Base-by-base conservation (phyloP, 37 sponge, comb jelly and placozoan species). In the Axinella damicornis region DNA sequence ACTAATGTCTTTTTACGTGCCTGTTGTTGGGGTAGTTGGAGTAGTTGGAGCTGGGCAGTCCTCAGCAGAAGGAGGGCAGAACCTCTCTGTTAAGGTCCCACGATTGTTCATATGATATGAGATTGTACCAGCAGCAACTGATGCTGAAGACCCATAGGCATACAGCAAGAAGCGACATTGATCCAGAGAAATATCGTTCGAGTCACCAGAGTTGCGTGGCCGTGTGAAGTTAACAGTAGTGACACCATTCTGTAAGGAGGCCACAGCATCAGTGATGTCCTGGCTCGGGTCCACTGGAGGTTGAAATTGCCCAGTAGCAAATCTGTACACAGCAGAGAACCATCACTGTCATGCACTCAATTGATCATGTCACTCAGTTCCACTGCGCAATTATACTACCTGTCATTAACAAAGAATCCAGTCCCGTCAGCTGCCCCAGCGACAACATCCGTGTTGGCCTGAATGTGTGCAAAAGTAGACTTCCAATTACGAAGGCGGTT, bases 221-320 rank as follows among this genome's bases (percentile, higher is more conserved):
- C 91, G 87, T 25, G 59, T 74, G 66, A 91, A 91, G 0, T 39
- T 61, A 35, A 91, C 20, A 2, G 79, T 80, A 13, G 65, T 85
- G 52, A 61, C 12, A 14, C 87, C 83, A 40, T 81, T 46, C 5
- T 69, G 37, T 54, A 56, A 24, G 0, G 55, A 24, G 4, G 62
- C 87, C 5, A 52, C 36, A 30, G 74, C 28, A 0, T 67, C 24
- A 0, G 17, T 24, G 35, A 91, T 32, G 65, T 81, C 41, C 30
- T 75, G 63, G 19, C 22, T 74, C n/a, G 19, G 24, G 80, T 91
- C 91, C 60, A 85, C 58, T 31, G 71, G 71, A 21, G 91, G 87
- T 38, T 72, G 38, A 21, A 41, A 58, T 21, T 81, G 34, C 34
- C 18, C 74, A 34, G 38, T 35, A 0, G 74, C 67, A 55, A 28